These are phyloP conservation scores for Prenolepis imparis DNA, from an alignment of 2,888 invertebrate genomes.

Conservation along the genomic window DNA sequence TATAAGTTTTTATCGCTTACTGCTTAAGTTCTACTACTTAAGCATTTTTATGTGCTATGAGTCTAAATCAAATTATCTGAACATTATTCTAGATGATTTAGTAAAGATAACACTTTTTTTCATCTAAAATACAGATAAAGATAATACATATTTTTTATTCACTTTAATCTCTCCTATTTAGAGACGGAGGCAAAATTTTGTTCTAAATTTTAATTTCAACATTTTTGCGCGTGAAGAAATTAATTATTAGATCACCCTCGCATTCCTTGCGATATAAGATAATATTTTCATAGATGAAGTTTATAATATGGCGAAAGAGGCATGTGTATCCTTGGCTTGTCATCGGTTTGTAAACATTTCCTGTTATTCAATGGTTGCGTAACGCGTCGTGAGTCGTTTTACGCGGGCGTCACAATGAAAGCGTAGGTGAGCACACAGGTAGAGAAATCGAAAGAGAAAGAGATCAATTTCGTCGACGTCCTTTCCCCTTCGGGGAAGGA, in stretches of 20 bases:
- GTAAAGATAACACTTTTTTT: no score
- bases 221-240: not conserved
- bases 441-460: constrained; percentile 4
- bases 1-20: no score
- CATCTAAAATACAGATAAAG: no score
- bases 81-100: no score
- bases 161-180: no score
- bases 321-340: constrained; percentile 20
- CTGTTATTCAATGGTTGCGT: constrained; percentile 44
- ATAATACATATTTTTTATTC: no score
- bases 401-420: constrained; percentile 54
- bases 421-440: constrained; percentile 29
- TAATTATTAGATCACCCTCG: not conserved
- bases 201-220: not conserved
- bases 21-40: no score
- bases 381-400: constrained; percentile 23
- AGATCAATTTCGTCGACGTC: not conserved
- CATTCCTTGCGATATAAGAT: not conserved
- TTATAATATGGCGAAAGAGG: constrained; percentile 28
- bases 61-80: no score
- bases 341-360: constrained; percentile 31
- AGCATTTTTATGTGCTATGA: no score
- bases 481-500: not conserved
- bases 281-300: constrained; percentile 9
- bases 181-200: not conserved